Evolutionary conservation across 2,888 invertebrate species (phyloP).

Genomic region (Melanophora roralis): DNA sequence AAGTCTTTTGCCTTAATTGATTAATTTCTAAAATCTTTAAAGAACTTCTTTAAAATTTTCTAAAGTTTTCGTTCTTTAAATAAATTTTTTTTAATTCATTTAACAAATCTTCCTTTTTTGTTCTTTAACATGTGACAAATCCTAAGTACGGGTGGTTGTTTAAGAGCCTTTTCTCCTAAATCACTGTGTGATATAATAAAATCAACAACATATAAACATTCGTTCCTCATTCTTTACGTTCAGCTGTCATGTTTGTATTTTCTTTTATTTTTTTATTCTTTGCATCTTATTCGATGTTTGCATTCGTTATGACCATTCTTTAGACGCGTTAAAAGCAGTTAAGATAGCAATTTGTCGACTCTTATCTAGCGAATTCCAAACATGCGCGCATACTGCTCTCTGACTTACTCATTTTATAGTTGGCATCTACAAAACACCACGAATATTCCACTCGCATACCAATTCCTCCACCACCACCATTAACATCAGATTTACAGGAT

Average conservation of each 20-base stretch:
- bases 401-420: constrained; percentile 62
- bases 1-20: too few species aligned
- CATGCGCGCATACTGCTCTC: constrained; percentile 62
- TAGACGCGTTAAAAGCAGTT: constrained; percentile 62
- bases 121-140: not conserved
- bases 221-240: not conserved
- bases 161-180: constrained; percentile 22
- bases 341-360: constrained; percentile 63
- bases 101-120: not conserved
- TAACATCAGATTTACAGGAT: constrained; percentile 4
- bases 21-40: too few species aligned
- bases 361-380: constrained; percentile 61
- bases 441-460: constrained; percentile 15
- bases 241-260: not conserved
- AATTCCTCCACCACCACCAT: constrained; percentile 5
- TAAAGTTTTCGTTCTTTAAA: too few species aligned
- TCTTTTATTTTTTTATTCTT: not conserved
- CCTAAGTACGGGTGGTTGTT: constrained; percentile 32
- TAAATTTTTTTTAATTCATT: too few species aligned
- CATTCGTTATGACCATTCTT: constrained; percentile 55
- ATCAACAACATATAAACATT: not conserved
- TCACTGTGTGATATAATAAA: constrained; percentile 48
- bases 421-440: constrained; percentile 56
- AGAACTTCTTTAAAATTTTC: too few species aligned
- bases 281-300: not conserved